Base-by-base conservation (phyloP, 2,113 vertebrate species). In the Leuciscus idus region DNA sequence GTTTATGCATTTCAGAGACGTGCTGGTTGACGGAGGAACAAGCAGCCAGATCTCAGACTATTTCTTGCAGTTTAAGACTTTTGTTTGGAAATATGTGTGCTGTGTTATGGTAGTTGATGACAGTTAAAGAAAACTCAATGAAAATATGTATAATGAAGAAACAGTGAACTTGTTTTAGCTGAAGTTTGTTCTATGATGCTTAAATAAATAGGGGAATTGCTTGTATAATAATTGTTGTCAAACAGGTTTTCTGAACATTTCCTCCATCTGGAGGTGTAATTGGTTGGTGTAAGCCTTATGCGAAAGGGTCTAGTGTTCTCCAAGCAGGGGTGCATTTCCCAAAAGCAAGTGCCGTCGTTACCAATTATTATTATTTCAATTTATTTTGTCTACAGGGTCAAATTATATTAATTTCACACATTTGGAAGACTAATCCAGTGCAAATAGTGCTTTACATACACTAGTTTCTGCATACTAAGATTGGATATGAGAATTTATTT, bases 1-100 rank as follows among this genome's bases (percentile, higher is more conserved):
- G 55, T 76, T 64, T 62, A 57, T 57, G 66, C 46, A 79, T 81
- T 75, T 84, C 88, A 75, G 75, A 26, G 48, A 68, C 33, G 2
- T 33, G 48, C 26, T 61, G 73, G 81, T 64, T 50, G 68, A 83
- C 28, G 36, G 46, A 83, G 46, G 46, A 83, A 70, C 3, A 2
- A 52, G 26, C 62, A 68, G 26, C 15, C 81, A 11, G 26, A 66
- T 64, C 26, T 21, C 2, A 46, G n/a, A 81, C 61, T 17, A 1
- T 68, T 70, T 55, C 28, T 50, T 36, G 62, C 26, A 23, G 46
- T 70, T 52, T 55, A n/a, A 70, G 17, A 83, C 26, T 55, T 83
- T 83, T n/a, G 28, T 68, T 70, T 36, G 81, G 8, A 36, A 83
- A 52, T 66, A 50, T 70, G 17, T 52, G 11, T 55, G 28, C 17